Evolutionary conservation across 2,113 vertebrate species (phyloP).

Genomic region (Aegotheles bennettii): DNA sequence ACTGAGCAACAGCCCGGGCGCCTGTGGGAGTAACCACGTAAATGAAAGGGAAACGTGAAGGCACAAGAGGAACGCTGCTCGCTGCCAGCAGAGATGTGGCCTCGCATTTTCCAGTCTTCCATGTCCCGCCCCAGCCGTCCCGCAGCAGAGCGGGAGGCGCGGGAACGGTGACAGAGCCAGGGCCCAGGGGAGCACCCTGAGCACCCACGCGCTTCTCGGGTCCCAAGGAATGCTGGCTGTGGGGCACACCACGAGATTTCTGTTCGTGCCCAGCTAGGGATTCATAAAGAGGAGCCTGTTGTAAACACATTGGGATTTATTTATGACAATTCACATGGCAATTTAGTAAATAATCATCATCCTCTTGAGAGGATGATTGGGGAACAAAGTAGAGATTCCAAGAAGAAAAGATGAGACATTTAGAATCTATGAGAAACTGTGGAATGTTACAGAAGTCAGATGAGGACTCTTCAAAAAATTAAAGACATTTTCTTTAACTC

Average conservation of each 20-base stretch:
- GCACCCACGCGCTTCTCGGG: background rate
- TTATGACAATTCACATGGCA: background rate
- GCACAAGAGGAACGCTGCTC: background rate
- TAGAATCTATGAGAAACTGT: background rate
- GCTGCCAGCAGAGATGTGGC: background rate
- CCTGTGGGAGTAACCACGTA: conserved; percentile 20
- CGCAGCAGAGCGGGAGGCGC: background rate
- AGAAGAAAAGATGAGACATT: background rate
- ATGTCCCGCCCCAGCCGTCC: background rate
- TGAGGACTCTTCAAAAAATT: background rate
- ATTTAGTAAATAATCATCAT: background rate
- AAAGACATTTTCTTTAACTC: background rate
- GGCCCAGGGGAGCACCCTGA: background rate
- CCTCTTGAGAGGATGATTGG: background rate
- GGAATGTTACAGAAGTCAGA: background rate
- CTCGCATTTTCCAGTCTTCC: background rate
- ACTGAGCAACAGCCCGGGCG: background rate
- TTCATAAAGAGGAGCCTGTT: background rate
- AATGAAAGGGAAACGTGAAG: conserved; percentile 1
- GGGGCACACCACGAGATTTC: background rate
- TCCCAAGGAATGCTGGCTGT: background rate
- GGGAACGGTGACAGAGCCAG: background rate
- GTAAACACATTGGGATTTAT: background rate
- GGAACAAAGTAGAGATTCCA: background rate
- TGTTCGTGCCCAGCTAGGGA: background rate